Conservation (phyloP, 2,888 invertebrate genomes). For the Lasioglossum marginatum region DNA sequence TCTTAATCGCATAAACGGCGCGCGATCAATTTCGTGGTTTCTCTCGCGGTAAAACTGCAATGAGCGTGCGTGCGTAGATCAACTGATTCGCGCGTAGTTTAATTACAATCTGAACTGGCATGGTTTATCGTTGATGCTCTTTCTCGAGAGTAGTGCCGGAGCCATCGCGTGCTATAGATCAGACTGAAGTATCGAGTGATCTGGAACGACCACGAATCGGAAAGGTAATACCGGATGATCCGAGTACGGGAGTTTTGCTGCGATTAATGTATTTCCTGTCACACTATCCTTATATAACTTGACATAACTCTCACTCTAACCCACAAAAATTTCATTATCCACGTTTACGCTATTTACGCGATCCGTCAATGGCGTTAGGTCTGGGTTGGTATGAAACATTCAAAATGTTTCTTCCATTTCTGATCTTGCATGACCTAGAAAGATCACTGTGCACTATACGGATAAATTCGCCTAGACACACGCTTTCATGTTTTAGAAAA, state of each 20-base stretch:
- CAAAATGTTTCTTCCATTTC: no score
- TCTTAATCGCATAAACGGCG: not conserved
- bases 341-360: no score
- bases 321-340: no score
- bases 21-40: conserved; percentile 29
- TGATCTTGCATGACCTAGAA: no score
- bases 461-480: no score
- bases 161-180: conserved; percentile 13
- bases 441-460: no score
- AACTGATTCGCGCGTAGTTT: not conserved
- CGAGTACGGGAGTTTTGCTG: not conserved
- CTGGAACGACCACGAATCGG: conserved; percentile 4
- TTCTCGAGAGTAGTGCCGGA: conserved; percentile 8
- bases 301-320: no score
- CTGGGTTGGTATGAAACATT: no score
- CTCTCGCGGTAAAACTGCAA: not conserved
- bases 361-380: no score
- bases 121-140: not conserved
- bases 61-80: not conserved
- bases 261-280: not conserved
- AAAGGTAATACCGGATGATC: conserved; percentile 9
- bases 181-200: not conserved
- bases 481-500: no score
- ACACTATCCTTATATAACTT: not conserved
- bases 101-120: not conserved